phyloP scores from a whole-genome alignment of 2,797 vertebrate species.

The Sebastes taczanowskii region DNA sequence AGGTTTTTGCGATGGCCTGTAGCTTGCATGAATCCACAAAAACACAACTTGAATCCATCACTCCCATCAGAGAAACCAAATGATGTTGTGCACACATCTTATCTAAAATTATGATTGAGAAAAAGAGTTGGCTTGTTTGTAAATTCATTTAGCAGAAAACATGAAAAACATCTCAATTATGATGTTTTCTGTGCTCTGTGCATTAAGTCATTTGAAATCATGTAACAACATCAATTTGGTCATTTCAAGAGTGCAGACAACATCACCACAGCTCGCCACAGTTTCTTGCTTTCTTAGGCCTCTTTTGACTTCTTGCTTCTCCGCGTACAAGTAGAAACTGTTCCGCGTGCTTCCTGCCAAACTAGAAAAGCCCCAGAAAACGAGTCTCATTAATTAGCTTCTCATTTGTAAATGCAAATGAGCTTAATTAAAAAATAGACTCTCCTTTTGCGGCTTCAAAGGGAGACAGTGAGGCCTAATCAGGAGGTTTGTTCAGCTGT shows the following conservation, averaged over 20 bases:
- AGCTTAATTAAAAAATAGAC: conserved; percentile 85
- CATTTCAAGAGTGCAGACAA: conserved; percentile 4
- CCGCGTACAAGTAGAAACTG: conserved; percentile 64
- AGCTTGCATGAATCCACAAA: conserved; percentile 12
- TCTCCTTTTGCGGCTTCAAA: conserved; percentile 80
- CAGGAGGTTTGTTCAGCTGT: conserved; percentile 84
- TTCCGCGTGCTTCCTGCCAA: conserved; percentile 72
- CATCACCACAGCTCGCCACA: not conserved
- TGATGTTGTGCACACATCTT: not conserved
- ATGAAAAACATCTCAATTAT: not conserved
- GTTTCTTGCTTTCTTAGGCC: not conserved
- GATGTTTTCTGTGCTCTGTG: not conserved
- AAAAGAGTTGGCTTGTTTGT: not conserved
- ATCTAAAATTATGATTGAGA: not conserved
- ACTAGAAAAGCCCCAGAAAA: conserved; percentile 72
- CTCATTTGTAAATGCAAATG: conserved; percentile 86
- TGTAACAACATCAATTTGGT: not conserved
- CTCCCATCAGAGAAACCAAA: not conserved
- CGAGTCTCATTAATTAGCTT: conserved; percentile 83
- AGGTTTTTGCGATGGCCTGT: not conserved
- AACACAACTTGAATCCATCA: conserved; percentile 26
- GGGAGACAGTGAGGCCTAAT: conserved; percentile 78
- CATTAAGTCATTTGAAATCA: conserved; percentile 12
- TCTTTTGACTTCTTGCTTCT: conserved; percentile 19
- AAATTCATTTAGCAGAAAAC: not conserved